Evolutionary conservation across 2,888 invertebrate species (phyloP).

Genomic region (Calameuta filiformis): DNA sequence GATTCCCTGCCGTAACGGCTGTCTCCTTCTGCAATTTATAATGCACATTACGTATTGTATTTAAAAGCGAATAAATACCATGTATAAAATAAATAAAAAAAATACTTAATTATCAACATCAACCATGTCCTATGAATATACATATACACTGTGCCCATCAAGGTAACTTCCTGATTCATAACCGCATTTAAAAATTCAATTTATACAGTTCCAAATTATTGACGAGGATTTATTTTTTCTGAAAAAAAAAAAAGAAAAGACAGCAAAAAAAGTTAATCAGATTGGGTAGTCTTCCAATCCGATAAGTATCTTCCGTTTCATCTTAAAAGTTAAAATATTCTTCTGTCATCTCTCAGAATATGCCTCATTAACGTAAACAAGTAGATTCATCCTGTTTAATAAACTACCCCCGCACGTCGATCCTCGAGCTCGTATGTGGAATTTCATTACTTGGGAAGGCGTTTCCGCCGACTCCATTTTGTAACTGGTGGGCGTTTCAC

Average conservation of each 20-base stretch:
- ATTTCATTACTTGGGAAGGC: conserved; percentile 25
- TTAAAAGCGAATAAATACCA: conserved; percentile 29
- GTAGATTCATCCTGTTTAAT: neutral
- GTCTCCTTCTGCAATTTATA: conserved; percentile 22
- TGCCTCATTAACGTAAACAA: neutral
- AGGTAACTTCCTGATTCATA: neutral
- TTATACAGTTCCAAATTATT: neutral
- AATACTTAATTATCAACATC: neutral
- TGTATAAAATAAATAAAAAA: conserved; percentile 37
- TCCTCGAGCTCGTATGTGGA: neutral
- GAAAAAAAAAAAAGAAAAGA: neutral
- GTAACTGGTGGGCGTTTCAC: conserved; percentile 46
- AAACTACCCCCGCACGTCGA: neutral
- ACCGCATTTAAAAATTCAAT: neutral
- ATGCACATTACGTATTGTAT: conserved; percentile 38
- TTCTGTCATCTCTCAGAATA: neutral
- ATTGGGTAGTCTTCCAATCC: neutral
- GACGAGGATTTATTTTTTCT: neutral
- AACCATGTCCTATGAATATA: neutral
- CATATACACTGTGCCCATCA: neutral
- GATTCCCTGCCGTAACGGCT: neutral
- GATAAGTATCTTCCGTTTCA: neutral
- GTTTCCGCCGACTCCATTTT: conserved; percentile 52
- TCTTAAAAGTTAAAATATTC: neutral
- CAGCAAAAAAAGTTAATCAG: too few species aligned